Percentiles rank a stretch among this genome's conserved stretches.
These are phyloP conservation scores for Limnephilus marmoratus DNA, from an alignment of 2,888 invertebrate species.

Conservation along the genomic window DNA sequence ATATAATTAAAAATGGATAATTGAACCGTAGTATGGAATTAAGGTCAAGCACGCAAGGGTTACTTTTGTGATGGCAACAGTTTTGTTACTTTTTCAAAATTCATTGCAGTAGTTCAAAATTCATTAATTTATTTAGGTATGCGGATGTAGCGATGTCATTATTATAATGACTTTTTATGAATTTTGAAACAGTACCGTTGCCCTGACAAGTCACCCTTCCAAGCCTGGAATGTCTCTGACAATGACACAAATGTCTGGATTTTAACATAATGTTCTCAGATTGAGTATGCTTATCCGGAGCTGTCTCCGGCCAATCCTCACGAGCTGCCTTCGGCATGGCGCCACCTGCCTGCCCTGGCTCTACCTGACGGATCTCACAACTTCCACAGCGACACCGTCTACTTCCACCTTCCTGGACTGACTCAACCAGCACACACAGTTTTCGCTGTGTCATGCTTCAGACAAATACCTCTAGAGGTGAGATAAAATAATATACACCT, in stretches of 20 bases:
- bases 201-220: too few species aligned
- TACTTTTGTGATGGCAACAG: too few species aligned
- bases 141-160: too few species aligned
- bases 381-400: slow-evolving; percentile 95
- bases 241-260: not conserved
- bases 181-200: too few species aligned
- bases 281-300: slow-evolving; percentile 95
- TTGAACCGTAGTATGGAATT: too few species aligned
- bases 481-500: not conserved
- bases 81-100: too few species aligned
- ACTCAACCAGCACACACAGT: slow-evolving; percentile 90
- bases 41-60: too few species aligned
- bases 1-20: too few species aligned
- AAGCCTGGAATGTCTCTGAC: not conserved
- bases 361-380: slow-evolving; percentile 99
- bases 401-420: slow-evolving; percentile 95
- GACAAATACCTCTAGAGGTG: slow-evolving; percentile 97
- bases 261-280: slow-evolving; percentile 74
- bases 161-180: too few species aligned
- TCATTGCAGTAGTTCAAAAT: too few species aligned
- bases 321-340: slow-evolving; percentile 95
- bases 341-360: slow-evolving; percentile 96
- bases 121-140: too few species aligned
- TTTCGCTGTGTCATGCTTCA: slow-evolving; percentile 97
- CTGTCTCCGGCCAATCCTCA: slow-evolving; percentile 85